Percentiles rank a stretch among this genome's conserved stretches.
Evolutionary conservation across 2,797 vertebrate genomes (phyloP).

Genomic region (Microctenopoma stevenorrisi): DNA sequence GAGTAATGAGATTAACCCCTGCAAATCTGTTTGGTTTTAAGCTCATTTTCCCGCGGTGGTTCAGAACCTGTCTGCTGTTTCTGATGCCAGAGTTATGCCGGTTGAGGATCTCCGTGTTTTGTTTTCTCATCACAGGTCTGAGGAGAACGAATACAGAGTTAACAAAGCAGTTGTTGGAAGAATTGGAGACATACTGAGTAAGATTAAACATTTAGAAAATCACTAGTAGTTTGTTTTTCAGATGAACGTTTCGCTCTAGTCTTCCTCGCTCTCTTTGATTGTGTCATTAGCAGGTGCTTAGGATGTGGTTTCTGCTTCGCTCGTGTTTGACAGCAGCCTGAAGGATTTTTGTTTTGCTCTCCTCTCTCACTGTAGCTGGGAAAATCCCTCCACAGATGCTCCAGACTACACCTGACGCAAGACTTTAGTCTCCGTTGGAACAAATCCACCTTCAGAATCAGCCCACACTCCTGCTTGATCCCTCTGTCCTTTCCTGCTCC

Average conservation of each 20-base stretch:
- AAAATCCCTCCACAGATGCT: slow-evolving; percentile 69
- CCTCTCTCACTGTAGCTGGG: slow-evolving; percentile 58
- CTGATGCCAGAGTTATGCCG: neutral
- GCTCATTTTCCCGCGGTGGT: slow-evolving; percentile 43
- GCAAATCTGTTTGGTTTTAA: slow-evolving; percentile 56
- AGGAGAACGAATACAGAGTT: slow-evolving; percentile 73
- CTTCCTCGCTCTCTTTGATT: neutral
- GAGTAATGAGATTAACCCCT: slow-evolving; percentile 72
- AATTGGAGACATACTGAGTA: slow-evolving; percentile 75
- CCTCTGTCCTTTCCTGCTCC: neutral
- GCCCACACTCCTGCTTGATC: neutral
- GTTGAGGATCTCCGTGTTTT: neutral
- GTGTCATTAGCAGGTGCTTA: neutral
- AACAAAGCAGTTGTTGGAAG: slow-evolving; percentile 70
- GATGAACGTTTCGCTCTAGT: neutral
- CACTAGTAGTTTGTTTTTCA: neutral
- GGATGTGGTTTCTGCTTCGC: neutral
- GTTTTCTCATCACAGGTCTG: slow-evolving; percentile 64
- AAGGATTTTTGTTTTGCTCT: slow-evolving; percentile 13
- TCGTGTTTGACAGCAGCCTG: slow-evolving; percentile 26
- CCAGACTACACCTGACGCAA: slow-evolving; percentile 62
- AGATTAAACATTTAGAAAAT: slow-evolving; percentile 17
- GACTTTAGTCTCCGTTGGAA: slow-evolving; percentile 64
- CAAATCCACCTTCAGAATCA: slow-evolving; percentile 31
- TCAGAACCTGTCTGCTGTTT: slow-evolving; percentile 31